These are phyloP conservation scores for Drosophila elegans DNA, from an alignment of 1,140 invertebrate genomes.

Conservation along the genomic window DNA sequence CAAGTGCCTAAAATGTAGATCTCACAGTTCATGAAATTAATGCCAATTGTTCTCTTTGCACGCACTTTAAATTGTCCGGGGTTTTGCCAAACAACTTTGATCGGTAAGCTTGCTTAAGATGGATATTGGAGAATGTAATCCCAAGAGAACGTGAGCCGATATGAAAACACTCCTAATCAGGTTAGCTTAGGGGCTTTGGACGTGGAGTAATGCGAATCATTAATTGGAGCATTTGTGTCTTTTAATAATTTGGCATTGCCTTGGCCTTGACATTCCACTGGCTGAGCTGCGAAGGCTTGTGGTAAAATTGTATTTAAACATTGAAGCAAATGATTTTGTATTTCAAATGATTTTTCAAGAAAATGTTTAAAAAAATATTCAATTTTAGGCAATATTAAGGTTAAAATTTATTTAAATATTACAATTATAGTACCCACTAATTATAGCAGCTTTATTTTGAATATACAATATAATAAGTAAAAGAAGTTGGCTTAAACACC, in stretches of 20 bases:
- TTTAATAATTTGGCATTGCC: conserved; percentile 4
- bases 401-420: too few species aligned
- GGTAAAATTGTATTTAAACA: not conserved
- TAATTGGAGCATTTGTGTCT: not conserved
- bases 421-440: too few species aligned
- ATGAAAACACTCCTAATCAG: conserved; percentile 22
- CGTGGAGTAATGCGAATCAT: conserved; percentile 24
- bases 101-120: conserved; percentile 19
- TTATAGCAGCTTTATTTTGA: too few species aligned
- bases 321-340: too few species aligned
- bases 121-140: conserved; percentile 29
- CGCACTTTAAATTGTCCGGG: conserved; percentile 12
- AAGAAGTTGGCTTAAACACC: too few species aligned
- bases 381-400: too few species aligned
- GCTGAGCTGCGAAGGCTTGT: not conserved
- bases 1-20: conserved; percentile 39
- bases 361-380: too few species aligned
- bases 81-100: not conserved
- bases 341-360: too few species aligned
- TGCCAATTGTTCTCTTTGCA: conserved; percentile 34
- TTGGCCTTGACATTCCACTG: conserved; percentile 7
- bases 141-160: conserved; percentile 17
- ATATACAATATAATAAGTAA: too few species aligned
- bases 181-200: not conserved
- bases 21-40: conserved; percentile 40